A percentile compares a stretch with the other conserved stretches of the same genome.
Evolutionary conservation across 1,140 invertebrate species (phyloP).

Genomic region (Brachionus angularis): DNA sequence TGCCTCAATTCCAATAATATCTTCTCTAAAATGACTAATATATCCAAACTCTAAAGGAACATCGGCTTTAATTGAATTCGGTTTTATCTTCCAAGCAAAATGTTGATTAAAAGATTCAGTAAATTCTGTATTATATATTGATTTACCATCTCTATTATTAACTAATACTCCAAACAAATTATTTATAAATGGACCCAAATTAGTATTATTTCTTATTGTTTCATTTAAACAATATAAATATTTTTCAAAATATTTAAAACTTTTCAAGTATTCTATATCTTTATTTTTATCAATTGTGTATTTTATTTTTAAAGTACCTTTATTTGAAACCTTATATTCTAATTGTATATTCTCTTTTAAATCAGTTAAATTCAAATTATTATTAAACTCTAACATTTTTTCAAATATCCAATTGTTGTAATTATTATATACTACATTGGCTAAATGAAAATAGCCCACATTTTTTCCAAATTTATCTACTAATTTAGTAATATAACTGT

Average conservation of each 20-base stretch:
- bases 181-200: background rate
- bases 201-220: background rate
- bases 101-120: conserved; percentile 16
- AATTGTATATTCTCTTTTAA: background rate
- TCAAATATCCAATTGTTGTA: no score
- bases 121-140: conserved; percentile 6
- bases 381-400: no score
- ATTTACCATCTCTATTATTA: conserved; percentile 22
- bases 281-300: background rate
- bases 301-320: background rate
- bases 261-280: background rate
- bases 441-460: conserved; percentile 6
- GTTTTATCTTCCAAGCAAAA: conserved; percentile 4
- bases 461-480: background rate
- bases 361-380: no score
- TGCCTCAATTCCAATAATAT: background rate
- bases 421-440: background rate
- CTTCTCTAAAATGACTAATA: conserved; percentile 23
- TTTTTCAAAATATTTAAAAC: background rate
- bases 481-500: background rate
- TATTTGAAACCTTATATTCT: background rate
- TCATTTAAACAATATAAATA: background rate
- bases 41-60: background rate
- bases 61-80: background rate
- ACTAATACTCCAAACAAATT: background rate